A percentile compares a stretch with the other conserved stretches of the same genome.
Conservation (phyloP, 2,113 vertebrate species). For the Nerophis lumbriciformis region DNA sequence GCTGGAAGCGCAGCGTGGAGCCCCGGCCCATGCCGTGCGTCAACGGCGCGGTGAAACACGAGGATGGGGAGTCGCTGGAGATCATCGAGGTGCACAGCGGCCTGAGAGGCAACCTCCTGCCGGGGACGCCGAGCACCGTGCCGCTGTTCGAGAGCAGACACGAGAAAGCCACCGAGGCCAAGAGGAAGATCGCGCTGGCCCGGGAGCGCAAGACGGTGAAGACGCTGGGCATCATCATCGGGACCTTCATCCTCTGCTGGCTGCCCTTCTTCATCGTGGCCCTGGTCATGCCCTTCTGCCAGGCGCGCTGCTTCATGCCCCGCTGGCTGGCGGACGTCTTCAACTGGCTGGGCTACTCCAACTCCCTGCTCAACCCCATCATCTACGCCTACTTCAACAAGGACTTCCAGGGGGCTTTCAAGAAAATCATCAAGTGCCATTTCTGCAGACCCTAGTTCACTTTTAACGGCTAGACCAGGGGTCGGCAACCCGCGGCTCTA, state of each 20-base stretch:
- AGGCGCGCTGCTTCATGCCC: constrained; percentile 83
- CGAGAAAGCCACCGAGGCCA: constrained; percentile 84
- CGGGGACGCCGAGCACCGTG: constrained; percentile 64
- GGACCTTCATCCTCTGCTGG: constrained; percentile 97
- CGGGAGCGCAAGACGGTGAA: constrained; percentile 95
- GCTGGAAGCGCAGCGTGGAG: constrained; percentile 77
- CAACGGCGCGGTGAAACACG: constrained; percentile 80
- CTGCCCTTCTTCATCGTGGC: constrained; percentile 96
- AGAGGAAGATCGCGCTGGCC: constrained; percentile 87
- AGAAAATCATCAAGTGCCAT: constrained; percentile 95
- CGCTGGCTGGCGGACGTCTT: constrained; percentile 83
- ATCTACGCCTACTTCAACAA: constrained; percentile 99
- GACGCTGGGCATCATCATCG: constrained; percentile 96
- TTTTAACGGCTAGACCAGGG: neutral
- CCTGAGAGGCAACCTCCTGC: constrained; percentile 80
- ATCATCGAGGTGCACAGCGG: constrained; percentile 83
- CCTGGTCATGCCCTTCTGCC: constrained; percentile 89
- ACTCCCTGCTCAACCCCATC: constrained; percentile 95
- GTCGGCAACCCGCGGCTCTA: too few species aligned
- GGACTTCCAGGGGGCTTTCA: constrained; percentile 95
- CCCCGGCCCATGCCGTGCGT: constrained; percentile 65
- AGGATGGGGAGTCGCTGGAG: constrained; percentile 82
- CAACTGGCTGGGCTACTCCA: constrained; percentile 97
- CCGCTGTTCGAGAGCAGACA: constrained; percentile 76
- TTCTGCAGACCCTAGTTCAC: constrained; percentile 78